Evolutionary conservation across 2,113 vertebrate species (phyloP), one percentile per base, ranked within the genome.

Genomic region (Archocentrus centrarchus): DNA sequence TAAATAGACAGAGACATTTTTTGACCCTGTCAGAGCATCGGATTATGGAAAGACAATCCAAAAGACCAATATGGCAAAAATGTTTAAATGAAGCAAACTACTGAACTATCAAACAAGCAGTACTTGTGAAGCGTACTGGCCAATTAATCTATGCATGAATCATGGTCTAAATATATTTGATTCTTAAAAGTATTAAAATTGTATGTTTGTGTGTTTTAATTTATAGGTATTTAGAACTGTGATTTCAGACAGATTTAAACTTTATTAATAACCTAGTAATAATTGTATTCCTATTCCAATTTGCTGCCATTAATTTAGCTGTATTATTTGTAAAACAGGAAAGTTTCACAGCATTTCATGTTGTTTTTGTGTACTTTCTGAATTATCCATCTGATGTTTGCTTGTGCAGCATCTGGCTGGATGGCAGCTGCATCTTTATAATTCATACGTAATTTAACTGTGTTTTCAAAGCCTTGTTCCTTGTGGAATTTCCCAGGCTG

Each of bases 361-460:
- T 3, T 70, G 22, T 59, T 57, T 41, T 8, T 4, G 1, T 70
- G 55, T 44, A 62, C 24, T 59, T 39, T 59, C 37, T 41, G n/a
- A 59, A 44, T 68, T 32, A 14, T 68, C 35, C 61, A 37, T 62
- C 20, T 41, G n/a, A 14, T 78, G 47, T 75, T 84, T 81, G 47
- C 59, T 37, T 63, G n/a, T 64, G 37, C 79, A 84, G 35, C 35
- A 75, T 75, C 68, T 47, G 30, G 60, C 64, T 61, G n/a, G 57
- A 60, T 76, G 55, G 35, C 68, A 73, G 47, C 68, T 55, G 27
- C 47, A 78, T 82, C 37, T 79, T 61, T 22, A 39, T 57, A 68
- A 66, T 80, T 64, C 32, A 59, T 37, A 39, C 32, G 50, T 47
- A 55, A 80, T 80, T 87, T 80, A 80, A 13, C 61, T 73, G 20